phyloP scores from a whole-genome alignment of 2,113 vertebrate genomes.

The Rhegmatorhina hoffmannsi region DNA sequence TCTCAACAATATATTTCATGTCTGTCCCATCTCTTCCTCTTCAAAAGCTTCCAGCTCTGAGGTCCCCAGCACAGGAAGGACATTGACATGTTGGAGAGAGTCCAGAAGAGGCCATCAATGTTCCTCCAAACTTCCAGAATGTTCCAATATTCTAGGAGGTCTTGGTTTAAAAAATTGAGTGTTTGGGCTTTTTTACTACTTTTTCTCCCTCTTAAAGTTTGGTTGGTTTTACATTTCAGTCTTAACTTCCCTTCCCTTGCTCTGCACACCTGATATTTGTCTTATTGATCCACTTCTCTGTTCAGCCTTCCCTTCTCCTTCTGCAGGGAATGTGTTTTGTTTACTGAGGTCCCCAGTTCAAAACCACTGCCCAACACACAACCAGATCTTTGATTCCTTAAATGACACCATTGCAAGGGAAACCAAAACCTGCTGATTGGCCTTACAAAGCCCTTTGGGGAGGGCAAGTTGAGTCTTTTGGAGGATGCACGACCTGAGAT shows the following conservation, averaged over 20 bases:
- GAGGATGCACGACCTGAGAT: not conserved
- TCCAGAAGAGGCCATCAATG: not conserved
- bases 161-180: rapidly evolving
- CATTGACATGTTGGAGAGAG: rapidly evolving
- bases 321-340: not conserved
- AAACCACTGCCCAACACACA: not conserved
- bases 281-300: not conserved
- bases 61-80: not conserved
- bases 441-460: not conserved
- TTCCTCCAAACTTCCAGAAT: not conserved
- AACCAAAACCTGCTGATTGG: not conserved
- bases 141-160: not conserved
- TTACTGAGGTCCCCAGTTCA: not conserved
- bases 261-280: not conserved
- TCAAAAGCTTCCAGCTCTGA: not conserved
- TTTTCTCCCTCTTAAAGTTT: not conserved
- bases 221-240: not conserved
- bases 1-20: not conserved
- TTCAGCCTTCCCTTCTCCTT: not conserved
- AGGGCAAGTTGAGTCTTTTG: not conserved
- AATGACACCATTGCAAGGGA: not conserved
- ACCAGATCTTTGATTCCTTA: not conserved
- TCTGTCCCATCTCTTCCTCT: not conserved
- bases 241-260: not conserved
- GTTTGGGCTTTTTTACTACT: too few species aligned